Conservation (phyloP, 2,888 invertebrate species). For the Miltochrista miniata region DNA sequence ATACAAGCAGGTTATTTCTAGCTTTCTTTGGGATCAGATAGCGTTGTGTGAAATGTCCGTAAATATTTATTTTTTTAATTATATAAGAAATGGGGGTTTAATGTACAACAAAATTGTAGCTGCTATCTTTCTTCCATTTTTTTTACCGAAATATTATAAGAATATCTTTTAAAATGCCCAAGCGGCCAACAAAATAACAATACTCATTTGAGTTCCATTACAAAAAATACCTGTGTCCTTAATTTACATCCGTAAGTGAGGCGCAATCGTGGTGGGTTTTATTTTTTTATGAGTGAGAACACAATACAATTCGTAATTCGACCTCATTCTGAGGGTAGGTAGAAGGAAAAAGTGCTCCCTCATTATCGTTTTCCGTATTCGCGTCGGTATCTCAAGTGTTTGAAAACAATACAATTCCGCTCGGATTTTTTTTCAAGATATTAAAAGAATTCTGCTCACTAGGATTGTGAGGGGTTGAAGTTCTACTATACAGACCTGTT, state of each 20-base stretch:
- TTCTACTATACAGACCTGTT: not conserved
- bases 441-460: slow-evolving; percentile 46
- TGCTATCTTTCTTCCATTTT: not conserved
- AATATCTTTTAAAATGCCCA: slow-evolving; percentile 4
- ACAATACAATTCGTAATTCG: slow-evolving; percentile 60
- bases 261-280: slow-evolving; percentile 34
- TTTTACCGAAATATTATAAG: not conserved
- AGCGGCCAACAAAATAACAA: slow-evolving; percentile 12
- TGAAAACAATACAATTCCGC: slow-evolving; percentile 65
- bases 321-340: slow-evolving; percentile 55
- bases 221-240: slow-evolving; percentile 33
- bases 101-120: too few relatives aligned
- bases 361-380: slow-evolving; percentile 75
- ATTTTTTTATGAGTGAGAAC: slow-evolving; percentile 48
- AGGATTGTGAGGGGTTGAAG: slow-evolving; percentile 52
- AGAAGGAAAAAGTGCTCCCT: slow-evolving; percentile 63
- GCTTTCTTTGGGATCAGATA: too few relatives aligned
- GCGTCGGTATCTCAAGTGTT: slow-evolving; percentile 62
- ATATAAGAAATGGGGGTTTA: too few relatives aligned
- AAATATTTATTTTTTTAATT: too few relatives aligned
- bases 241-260: slow-evolving; percentile 24
- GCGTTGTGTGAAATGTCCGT: too few relatives aligned
- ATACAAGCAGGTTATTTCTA: too few relatives aligned
- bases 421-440: slow-evolving; percentile 45
- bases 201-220: slow-evolving; percentile 15